Percentiles rank a stretch among this genome's conserved stretches.
These are phyloP conservation scores for Acrossocheilus fasciatus DNA, from an alignment of 2,797 vertebrate genomes.

Conservation along the genomic window DNA sequence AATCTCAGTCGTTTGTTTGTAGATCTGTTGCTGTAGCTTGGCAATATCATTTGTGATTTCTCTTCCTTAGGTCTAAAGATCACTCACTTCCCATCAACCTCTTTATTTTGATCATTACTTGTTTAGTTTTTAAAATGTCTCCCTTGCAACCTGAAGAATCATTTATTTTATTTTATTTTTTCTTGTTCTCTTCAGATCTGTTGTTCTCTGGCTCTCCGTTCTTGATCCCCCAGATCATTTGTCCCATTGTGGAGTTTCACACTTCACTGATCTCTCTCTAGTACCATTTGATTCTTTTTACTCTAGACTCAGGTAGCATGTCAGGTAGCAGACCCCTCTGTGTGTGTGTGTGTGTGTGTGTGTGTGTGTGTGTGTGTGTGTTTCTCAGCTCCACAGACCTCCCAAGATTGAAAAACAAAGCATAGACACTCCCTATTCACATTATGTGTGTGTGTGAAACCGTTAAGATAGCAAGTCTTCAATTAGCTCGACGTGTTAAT, in stretches of 20 bases:
- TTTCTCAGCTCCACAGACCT: constrained; percentile 45
- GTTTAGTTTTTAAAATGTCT: not conserved
- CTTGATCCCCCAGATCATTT: constrained; percentile 2
- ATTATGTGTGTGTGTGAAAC: constrained; percentile 28
- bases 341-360: not conserved
- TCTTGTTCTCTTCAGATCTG: not conserved
- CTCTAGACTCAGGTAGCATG: not conserved
- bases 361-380: not conserved
- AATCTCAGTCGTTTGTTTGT: not conserved
- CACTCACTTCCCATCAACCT: not conserved
- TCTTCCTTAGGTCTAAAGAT: not conserved
- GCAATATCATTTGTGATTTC: not conserved
- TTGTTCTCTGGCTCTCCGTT: constrained; percentile 15
- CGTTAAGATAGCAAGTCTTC: constrained; percentile 68
- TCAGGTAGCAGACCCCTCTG: not conserved
- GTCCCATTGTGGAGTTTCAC: not conserved
- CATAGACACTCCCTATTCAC: constrained; percentile 34
- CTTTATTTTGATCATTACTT: not conserved
- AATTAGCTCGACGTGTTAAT: constrained; percentile 69
- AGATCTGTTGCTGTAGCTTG: not conserved
- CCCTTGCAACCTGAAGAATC: not conserved
- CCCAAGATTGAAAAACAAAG: constrained; percentile 55
- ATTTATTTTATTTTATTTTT: not conserved
- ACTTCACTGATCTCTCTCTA: constrained; percentile 24
- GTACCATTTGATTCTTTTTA: not conserved